phyloP scores from a whole-genome alignment of 1,140 invertebrate genomes.

The Drosophila ercepeae region DNA sequence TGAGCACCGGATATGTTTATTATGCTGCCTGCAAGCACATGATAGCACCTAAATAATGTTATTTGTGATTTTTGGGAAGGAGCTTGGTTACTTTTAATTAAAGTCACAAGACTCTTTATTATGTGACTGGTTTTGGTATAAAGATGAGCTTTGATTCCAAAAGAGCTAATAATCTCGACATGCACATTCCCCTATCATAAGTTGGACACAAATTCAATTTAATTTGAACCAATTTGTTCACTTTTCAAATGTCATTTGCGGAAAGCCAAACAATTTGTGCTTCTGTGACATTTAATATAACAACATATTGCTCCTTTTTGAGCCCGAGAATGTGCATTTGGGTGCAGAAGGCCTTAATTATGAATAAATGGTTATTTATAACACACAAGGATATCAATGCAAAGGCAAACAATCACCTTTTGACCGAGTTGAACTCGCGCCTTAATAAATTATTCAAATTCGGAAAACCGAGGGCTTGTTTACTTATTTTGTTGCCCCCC shows the following conservation, averaged over 20 bases:
- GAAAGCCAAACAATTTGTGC: not conserved
- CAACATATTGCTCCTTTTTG: not conserved
- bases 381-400: constrained; percentile 48
- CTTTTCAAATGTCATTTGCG: not conserved
- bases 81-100: not conserved
- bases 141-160: not conserved
- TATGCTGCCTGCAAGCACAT: not conserved
- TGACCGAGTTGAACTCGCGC: constrained; percentile 1
- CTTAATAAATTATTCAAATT: constrained; percentile 15
- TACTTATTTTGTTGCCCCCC: not conserved
- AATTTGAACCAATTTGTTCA: not conserved
- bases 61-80: not conserved
- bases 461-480: not conserved
- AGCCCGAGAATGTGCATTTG: not conserved
- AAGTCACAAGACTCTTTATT: too few relatives aligned
- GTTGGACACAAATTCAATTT: constrained; percentile 13
- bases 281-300: constrained; percentile 2
- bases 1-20: constrained; percentile 14
- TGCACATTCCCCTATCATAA: not conserved
- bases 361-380: constrained; percentile 19
- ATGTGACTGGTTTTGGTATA: constrained; percentile 3
- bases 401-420: not conserved
- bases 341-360: constrained; percentile 18
- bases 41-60: constrained; percentile 17
- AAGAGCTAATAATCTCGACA: not conserved